Conservation (phyloP, 2,888 invertebrate species). For the Seira musarum region DNA sequence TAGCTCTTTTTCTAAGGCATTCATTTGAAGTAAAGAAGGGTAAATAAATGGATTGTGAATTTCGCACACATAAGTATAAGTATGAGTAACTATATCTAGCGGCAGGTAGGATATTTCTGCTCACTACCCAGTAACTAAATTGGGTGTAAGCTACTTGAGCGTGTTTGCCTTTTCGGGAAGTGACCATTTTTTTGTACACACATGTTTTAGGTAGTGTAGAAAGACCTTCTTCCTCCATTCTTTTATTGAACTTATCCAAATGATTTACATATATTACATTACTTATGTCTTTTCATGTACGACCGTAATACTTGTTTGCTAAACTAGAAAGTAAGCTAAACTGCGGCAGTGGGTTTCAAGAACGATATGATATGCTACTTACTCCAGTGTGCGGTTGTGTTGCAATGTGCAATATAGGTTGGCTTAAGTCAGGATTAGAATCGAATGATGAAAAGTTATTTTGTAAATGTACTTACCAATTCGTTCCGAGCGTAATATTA, state of each 20-base stretch:
- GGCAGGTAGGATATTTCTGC: background rate
- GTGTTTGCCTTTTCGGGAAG: background rate
- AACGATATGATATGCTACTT: background rate
- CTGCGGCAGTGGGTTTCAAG: background rate
- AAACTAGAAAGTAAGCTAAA: too few species aligned
- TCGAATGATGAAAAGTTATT: background rate
- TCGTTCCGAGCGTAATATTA: background rate
- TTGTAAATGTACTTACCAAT: background rate
- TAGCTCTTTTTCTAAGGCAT: background rate
- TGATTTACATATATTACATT: background rate
- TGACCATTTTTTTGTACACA: background rate
- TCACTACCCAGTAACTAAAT: background rate
- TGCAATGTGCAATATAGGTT: slow-evolving; percentile 1
- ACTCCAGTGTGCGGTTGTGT: background rate
- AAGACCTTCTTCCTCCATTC: too few species aligned
- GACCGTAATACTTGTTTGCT: too few species aligned
- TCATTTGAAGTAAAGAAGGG: slow-evolving; percentile 1
- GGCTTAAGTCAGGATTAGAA: background rate
- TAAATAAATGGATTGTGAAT: background rate
- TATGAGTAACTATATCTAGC: too few species aligned
- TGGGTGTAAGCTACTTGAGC: background rate
- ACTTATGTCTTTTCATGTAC: too few species aligned
- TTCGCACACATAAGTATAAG: too few species aligned
- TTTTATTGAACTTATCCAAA: background rate
- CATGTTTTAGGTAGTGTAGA: background rate